phyloP scores from a whole-genome alignment of 2,888 invertebrate genomes.

The Melangyna quadrimaculata region DNA sequence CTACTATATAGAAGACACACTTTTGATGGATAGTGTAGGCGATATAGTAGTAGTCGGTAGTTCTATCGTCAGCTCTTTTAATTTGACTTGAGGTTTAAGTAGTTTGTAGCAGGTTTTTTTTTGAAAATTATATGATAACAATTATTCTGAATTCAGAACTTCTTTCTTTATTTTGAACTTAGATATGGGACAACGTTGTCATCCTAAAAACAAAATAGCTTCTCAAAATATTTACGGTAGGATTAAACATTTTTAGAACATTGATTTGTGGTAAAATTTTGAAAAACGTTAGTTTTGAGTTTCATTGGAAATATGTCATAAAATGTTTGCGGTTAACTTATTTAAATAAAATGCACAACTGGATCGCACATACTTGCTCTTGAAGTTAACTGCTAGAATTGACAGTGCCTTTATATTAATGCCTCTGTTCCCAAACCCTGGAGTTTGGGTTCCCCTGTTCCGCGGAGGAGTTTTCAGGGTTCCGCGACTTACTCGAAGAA shows the following conservation, averaged over 20 bases:
- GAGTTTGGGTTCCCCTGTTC: too few species aligned
- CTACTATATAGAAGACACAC: conserved; percentile 58
- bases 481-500: too few species aligned
- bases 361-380: too few species aligned
- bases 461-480: too few species aligned
- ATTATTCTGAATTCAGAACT: not conserved
- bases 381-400: too few species aligned
- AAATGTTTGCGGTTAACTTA: too few species aligned
- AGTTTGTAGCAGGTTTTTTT: not conserved
- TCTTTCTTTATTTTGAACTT: not conserved
- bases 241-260: not conserved
- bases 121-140: not conserved
- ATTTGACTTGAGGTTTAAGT: not conserved
- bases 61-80: conserved; percentile 9
- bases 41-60: not conserved
- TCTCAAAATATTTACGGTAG: not conserved
- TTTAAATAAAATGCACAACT: too few species aligned
- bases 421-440: too few species aligned
- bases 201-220: not conserved
- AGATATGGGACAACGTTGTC: not conserved
- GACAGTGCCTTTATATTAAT: too few species aligned
- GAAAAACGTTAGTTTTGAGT: too few species aligned
- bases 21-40: conserved; percentile 48
- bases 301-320: too few species aligned
- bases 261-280: too few species aligned